Evolutionary conservation across 2,888 invertebrate genomes (phyloP).

Genomic region (Drosophila greeni): DNA sequence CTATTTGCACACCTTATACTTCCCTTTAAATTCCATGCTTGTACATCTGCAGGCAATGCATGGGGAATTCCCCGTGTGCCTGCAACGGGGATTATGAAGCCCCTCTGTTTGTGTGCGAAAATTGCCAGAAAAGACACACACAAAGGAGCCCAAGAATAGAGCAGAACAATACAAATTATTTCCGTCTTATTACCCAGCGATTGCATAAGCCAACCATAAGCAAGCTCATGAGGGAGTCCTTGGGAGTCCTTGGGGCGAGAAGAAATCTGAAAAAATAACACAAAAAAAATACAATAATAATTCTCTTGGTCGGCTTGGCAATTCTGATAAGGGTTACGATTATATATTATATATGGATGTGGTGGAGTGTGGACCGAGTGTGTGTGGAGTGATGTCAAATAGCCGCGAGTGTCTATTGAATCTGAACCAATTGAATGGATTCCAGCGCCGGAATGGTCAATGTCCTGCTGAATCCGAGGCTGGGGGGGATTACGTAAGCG

Average conservation of each 20-base stretch:
- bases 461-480: slow-evolving; percentile 18
- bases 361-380: neutral
- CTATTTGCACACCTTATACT: neutral
- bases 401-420: slow-evolving; percentile 38
- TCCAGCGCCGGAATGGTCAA: slow-evolving; percentile 18
- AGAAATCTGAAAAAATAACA: slow-evolving; percentile 34
- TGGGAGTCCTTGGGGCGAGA: slow-evolving; percentile 10
- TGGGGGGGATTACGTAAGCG: slow-evolving; percentile 66
- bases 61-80: slow-evolving; percentile 29
- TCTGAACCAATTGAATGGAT: slow-evolving; percentile 30
- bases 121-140: slow-evolving; percentile 4
- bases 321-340: slow-evolving; percentile 14
- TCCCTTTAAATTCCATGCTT: neutral
- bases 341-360: neutral
- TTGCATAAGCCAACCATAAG: slow-evolving; percentile 64
- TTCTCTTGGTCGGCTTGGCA: slow-evolving; percentile 68
- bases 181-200: slow-evolving; percentile 76
- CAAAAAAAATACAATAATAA: slow-evolving; percentile 68
- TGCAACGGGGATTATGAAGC: slow-evolving; percentile 19
- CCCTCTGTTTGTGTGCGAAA: slow-evolving; percentile 7
- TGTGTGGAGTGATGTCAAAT: slow-evolving; percentile 22
- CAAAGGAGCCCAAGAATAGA: slow-evolving; percentile 5
- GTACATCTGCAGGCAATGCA: slow-evolving; percentile 6
- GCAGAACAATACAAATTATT: slow-evolving; percentile 68
- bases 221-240: slow-evolving; percentile 54